Evolutionary conservation across 2,888 invertebrate species (phyloP).

Genomic region (Heteropelma amictum): DNA sequence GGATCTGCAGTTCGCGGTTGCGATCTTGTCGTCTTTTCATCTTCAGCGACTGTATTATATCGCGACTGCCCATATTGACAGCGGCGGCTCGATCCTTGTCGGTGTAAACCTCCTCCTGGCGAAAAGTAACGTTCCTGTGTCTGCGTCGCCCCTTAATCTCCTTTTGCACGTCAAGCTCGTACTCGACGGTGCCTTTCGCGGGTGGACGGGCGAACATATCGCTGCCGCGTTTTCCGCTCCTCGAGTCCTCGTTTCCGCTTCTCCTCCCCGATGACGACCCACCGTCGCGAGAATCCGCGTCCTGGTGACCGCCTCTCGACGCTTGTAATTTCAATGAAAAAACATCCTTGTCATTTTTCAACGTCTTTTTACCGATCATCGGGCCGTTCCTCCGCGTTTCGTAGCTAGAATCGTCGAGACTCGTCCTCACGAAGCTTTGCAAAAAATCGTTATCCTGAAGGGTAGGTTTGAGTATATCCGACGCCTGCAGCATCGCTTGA

Average conservation of each 20-base stretch:
- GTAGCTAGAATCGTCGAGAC: constrained; percentile 78
- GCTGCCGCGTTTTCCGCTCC: constrained; percentile 18
- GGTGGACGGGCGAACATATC: constrained; percentile 31
- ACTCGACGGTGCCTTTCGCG: constrained; percentile 63
- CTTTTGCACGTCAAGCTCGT: constrained; percentile 70
- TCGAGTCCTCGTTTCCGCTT: constrained; percentile 38
- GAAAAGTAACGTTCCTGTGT: constrained; percentile 64
- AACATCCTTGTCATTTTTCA: constrained; percentile 49
- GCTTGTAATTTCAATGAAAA: constrained; percentile 21
- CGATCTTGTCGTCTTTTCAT: constrained; percentile 89
- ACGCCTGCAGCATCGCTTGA: constrained; percentile 78
- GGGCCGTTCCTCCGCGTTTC: constrained; percentile 5
- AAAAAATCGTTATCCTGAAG: constrained; percentile 86
- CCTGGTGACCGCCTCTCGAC: constrained; percentile 25
- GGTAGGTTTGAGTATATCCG: constrained; percentile 83
- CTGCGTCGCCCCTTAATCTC: constrained; percentile 72
- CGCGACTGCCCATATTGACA: constrained; percentile 90
- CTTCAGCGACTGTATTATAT: constrained; percentile 91
- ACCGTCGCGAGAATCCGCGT: constrained; percentile 47
- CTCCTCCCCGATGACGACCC: constrained; percentile 33
- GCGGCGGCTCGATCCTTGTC: constrained; percentile 95
- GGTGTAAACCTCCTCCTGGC: constrained; percentile 88
- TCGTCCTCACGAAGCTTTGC: constrained; percentile 88
- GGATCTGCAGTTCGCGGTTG: constrained; percentile 85
- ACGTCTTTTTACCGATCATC: not conserved